Conservation (phyloP, 2,113 vertebrate species). For the Paraplagusia blochii region DNA sequence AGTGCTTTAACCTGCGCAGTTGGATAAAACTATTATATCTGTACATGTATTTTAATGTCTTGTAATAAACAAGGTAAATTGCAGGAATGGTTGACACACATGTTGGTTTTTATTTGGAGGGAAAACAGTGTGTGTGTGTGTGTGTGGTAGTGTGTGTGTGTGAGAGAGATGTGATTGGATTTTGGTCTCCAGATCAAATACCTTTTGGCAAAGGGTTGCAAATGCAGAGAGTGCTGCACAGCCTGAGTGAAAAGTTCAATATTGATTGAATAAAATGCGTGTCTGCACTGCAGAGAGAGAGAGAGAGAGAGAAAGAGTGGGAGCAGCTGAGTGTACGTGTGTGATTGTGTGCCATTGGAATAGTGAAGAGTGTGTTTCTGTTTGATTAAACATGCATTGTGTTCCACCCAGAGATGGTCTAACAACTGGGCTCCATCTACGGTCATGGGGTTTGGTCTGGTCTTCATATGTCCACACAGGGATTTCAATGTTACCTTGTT, state of each 20-base stretch:
- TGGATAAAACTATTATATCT: background rate
- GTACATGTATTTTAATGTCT: constrained; percentile 30
- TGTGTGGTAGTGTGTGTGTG: background rate
- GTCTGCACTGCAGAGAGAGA: constrained; percentile 18
- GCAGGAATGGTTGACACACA: constrained; percentile 1
- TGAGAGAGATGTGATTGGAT: background rate
- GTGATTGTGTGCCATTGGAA: background rate
- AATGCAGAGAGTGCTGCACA: constrained; percentile 3
- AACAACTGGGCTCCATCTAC: too few relatives aligned
- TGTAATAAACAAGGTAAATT: constrained; percentile 28
- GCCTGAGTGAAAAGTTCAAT: background rate
- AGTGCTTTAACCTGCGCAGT: constrained; percentile 37
- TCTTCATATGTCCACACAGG: background rate
- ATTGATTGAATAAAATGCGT: too few relatives aligned
- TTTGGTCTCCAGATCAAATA: constrained; percentile 21
- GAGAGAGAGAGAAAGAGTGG: constrained; percentile 10
- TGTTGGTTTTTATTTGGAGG: constrained; percentile 5
- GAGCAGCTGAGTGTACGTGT: constrained; percentile 9
- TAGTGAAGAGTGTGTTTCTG: background rate
- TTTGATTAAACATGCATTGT: background rate
- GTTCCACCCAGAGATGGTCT: too few relatives aligned
- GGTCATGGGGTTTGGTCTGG: too few relatives aligned
- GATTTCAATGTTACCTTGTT: background rate
- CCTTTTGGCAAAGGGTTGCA: constrained; percentile 2
- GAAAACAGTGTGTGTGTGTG: background rate